Base-by-base conservation (phyloP, 2,888 invertebrate genomes). In the Aspidiotus destructor region DNA sequence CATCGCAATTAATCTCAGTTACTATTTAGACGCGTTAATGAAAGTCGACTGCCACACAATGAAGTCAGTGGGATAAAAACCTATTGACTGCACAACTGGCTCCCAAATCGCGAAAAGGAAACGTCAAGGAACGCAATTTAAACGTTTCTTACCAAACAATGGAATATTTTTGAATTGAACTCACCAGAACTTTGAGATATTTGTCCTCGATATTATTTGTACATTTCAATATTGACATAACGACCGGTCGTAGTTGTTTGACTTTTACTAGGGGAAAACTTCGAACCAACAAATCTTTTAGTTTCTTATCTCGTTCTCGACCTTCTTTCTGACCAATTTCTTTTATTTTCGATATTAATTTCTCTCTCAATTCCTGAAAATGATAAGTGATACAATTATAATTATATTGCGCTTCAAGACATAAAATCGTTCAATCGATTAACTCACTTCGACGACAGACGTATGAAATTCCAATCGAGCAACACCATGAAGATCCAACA, bases 181-280 rank as follows among this genome's bases (percentile, higher is more conserved):
- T 13, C 16, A 92, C 92, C 71, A 88, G 77, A 16, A 87, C 85
- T 72, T 84, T 82, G 53, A 91, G 77, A 77, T 89, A 91, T 77
- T 92, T 90, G 74, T 95, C 94, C 75, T 95, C 93, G 73, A 98
- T 94, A 73, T 91, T 89, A 5, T 92, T 88, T 6, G 94, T 90
- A 76, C 96, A 93, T 74, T 94, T 87, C 67, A 98, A 80, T 72
- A 97, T 92, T 72, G 91, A 87, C 91, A 98, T 92, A 2, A 97
- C 93, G 41, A 97, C 92, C 0, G 97, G 97, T 41, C 96, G 83
- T 16, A 97, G 78, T 0, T 89, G 86, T 76, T 93, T 91, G 0
- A 95, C 90, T 77, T 91, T 86, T 2, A 98, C 92, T 0, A 96
- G 90, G 0, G 94, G 87, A 77, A 98, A 98, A 77, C 94, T 94